Evolutionary conservation across 1,140 invertebrate species (phyloP), one percentile per base, ranked within the genome.

Genomic region (Drosophila sproati): DNA sequence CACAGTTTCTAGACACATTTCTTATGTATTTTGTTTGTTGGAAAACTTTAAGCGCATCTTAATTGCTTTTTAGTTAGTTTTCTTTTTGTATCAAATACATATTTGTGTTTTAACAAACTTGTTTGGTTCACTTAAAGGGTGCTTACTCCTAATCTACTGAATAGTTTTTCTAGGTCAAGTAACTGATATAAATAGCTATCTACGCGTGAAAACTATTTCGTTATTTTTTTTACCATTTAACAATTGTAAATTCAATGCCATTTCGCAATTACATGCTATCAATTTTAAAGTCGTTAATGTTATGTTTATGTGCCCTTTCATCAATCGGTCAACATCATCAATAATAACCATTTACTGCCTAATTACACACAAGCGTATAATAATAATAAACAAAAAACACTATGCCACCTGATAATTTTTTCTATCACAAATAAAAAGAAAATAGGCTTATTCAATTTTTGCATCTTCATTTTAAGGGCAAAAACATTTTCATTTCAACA

Each of bases 1-100:
- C 77, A 85, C 62, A 61, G 41, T 86, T 78, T 77, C 56, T 56
- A n/a, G 35, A 29, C 20, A 28, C 31, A 6, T 45, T 59, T 79
- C 35, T 48, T 55, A 39, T 54, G 20, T 52, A 35, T 45, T 59
- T 54, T 35, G 7, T 70, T 39, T 56, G 51, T 20, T 64, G 62
- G 43, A 32, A 50, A 39, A 35, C 41, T 48, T 3, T 6, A 45
- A 69, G 8, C 5, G 3, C 43, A 51, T 41, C 37, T 69, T 51
- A 56, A 56, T 61, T 73, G 47, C 55, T 29, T 61, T 67, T 45
- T 61, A 35, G 20, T 55, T 48, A n/a, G 12, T 56, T 28, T 59
- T 59, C 7, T 50, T 8, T 32, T 59, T 7, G 39, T 37, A 7
- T 54, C 56, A 55, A 56, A 54, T 57, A 54, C 20, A 20, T 20